These are phyloP conservation scores for Brachymystax lenok DNA, from an alignment of 2,797 vertebrate genomes.

Conservation along the genomic window DNA sequence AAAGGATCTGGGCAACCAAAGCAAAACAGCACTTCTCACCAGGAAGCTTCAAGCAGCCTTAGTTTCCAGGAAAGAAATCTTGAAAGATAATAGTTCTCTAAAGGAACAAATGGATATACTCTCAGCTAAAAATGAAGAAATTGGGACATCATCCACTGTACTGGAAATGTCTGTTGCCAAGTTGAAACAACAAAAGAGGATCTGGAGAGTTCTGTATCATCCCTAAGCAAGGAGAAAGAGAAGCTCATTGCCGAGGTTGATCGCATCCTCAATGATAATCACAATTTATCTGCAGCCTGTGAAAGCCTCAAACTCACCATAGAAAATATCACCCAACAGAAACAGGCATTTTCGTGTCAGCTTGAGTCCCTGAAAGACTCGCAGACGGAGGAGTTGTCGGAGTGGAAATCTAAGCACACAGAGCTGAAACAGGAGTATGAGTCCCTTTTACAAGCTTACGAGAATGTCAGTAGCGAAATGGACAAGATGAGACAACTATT, in stretches of 20 bases:
- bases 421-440: slow-evolving; percentile 89
- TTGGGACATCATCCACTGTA: slow-evolving; percentile 53
- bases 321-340: slow-evolving; percentile 88
- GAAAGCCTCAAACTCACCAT: slow-evolving; percentile 88
- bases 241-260: slow-evolving; percentile 66
- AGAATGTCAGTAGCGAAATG: slow-evolving; percentile 87
- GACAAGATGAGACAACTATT: slow-evolving; percentile 86
- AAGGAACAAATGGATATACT: slow-evolving; percentile 74
- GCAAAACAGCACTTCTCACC: slow-evolving; percentile 70
- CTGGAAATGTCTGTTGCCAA: slow-evolving; percentile 61
- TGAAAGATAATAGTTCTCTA: slow-evolving; percentile 78
- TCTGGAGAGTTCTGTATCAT: slow-evolving; percentile 51
- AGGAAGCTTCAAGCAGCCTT: slow-evolving; percentile 87
- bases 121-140: slow-evolving; percentile 59
- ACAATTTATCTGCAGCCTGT: slow-evolving; percentile 83
- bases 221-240: slow-evolving; percentile 62
- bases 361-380: slow-evolving; percentile 87
- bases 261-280: slow-evolving; percentile 77
- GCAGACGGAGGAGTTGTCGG: slow-evolving; percentile 85
- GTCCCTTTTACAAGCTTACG: slow-evolving; percentile 85
- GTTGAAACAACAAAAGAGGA: slow-evolving; percentile 60
- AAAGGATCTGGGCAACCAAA: slow-evolving; percentile 57
- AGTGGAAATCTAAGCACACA: slow-evolving; percentile 83
- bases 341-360: slow-evolving; percentile 87
- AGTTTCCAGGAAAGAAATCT: slow-evolving; percentile 82